Evolutionary conservation across 2,888 invertebrate genomes (phyloP).

Genomic region (Deilephila porcellus): DNA sequence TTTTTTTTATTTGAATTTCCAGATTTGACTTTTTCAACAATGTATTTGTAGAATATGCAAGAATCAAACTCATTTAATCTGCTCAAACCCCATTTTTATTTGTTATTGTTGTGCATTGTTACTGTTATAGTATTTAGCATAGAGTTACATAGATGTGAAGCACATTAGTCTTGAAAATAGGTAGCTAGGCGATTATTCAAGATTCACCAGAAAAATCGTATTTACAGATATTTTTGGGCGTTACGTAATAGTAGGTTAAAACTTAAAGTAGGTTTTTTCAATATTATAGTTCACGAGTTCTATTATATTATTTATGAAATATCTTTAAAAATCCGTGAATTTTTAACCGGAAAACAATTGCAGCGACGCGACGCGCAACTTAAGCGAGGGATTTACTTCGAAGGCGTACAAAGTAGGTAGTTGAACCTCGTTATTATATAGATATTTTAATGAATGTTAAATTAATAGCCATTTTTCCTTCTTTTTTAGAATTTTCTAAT

Average conservation of each 20-base stretch:
- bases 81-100: conserved; percentile 80
- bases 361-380: too few relatives aligned
- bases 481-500: too few relatives aligned
- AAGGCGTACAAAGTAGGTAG: too few relatives aligned
- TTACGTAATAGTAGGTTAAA: neutral
- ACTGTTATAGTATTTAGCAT: conserved; percentile 45
- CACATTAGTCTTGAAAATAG: neutral
- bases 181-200: neutral
- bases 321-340: too few relatives aligned
- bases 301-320: too few relatives aligned
- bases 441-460: too few relatives aligned
- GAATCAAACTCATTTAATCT: conserved; percentile 80
- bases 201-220: neutral
- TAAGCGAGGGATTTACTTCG: too few relatives aligned
- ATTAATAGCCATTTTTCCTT: too few relatives aligned
- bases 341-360: too few relatives aligned
- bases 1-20: conserved; percentile 9
- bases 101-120: conserved; percentile 68
- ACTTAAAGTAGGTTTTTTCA: too few relatives aligned
- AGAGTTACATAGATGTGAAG: neutral
- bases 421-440: too few relatives aligned
- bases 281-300: too few relatives aligned
- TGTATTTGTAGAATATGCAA: conserved; percentile 50
- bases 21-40: conserved; percentile 9
- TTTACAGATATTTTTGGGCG: neutral